Base-by-base conservation (phyloP, 2,797 vertebrate genomes). In the Myiotriccus ornatus region DNA sequence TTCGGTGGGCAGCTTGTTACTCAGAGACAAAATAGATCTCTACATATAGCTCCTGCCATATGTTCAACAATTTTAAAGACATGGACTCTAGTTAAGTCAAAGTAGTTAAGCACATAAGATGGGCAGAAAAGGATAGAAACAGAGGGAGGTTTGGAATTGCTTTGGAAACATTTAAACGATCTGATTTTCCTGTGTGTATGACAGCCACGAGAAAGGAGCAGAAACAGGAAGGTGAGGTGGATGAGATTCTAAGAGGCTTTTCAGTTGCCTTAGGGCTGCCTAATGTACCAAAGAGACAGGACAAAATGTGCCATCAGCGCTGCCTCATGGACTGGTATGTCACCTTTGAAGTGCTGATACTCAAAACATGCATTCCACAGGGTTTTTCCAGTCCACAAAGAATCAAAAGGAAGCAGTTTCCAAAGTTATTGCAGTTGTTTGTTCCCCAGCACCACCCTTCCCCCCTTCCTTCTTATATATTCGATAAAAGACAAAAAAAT, bases 181-280 rank as follows among this genome's bases (percentile, higher is more conserved):
- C 15, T 63, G 75, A 43, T 56, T 81, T 95, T 73, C 21, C 60
- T 7, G 1, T 3, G 10, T 9, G 23, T 44, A 9, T 13, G 65
- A 28, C 28, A 62, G 81, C 18, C 46, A 50, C 3, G 21, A 70
- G 52, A 27, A 60, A n/a, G 82, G 79, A 78, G 53, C 43, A 80
- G 69, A 13, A 63, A 14, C 0, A 7, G 74, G 62, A 76, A 63
- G 84, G 87, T 64, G 52, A 64, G 68, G 84, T 44, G 89, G 76
- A 43, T 71, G 74, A 85, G 53, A 69, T 57, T 37, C 69, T n/a
- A 15, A 15, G 14, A 18, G 47, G 73, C 47, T 63, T 8, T 78
- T 91, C 16, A 2, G 20, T 21, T 81, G 94, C 94, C 93, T 69
- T 63, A 86, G 90, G 95, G 95, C 90, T 95, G 94, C 87, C 92